Evolutionary conservation across 92 coral and sea anemone genomes (phyloP).

Genomic region (Siderastrea siderea): DNA sequence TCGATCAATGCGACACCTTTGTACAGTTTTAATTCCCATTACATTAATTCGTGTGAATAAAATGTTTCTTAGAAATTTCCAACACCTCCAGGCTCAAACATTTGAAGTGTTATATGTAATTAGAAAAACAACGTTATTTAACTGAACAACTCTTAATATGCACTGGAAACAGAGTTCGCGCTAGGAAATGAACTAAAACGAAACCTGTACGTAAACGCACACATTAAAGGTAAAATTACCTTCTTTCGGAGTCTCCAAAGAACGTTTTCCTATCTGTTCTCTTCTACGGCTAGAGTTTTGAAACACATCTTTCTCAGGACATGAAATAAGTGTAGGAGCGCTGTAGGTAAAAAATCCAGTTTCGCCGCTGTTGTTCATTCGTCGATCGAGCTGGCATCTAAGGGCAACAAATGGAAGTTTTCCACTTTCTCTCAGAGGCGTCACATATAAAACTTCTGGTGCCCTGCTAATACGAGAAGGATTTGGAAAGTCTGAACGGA

Average conservation of each 20-base stretch:
- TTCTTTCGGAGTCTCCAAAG: neutral
- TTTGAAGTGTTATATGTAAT: constrained; percentile 4
- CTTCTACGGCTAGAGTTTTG: constrained; percentile 3
- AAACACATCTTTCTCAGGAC: neutral
- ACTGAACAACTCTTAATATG: constrained; percentile 7
- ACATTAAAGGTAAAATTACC: neutral
- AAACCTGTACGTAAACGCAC: neutral
- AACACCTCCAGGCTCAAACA: constrained; percentile 2
- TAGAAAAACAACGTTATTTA: constrained; percentile 29
- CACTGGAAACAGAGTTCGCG: neutral
- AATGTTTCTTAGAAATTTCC: constrained; percentile 11
- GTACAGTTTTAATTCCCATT: neutral
- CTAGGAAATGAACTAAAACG: neutral
- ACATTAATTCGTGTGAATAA: constrained; percentile 5
- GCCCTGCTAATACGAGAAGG: constrained; percentile 48
- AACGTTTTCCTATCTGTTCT: constrained; percentile 4
- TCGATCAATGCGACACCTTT: constrained; percentile 4
- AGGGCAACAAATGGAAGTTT: constrained; percentile 36
- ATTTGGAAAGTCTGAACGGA: constrained; percentile 76
- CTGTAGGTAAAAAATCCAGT: constrained; percentile 17
- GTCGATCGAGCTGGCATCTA: constrained; percentile 31
- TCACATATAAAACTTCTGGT: neutral
- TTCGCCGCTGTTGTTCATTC: neutral
- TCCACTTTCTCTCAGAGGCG: neutral
- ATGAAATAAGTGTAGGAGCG: constrained; percentile 1